Percentiles rank a stretch among this genome's conserved stretches.
phyloP scores from a whole-genome alignment of 1,140 invertebrate genomes.

The Druon quercuslanigerum region DNA sequence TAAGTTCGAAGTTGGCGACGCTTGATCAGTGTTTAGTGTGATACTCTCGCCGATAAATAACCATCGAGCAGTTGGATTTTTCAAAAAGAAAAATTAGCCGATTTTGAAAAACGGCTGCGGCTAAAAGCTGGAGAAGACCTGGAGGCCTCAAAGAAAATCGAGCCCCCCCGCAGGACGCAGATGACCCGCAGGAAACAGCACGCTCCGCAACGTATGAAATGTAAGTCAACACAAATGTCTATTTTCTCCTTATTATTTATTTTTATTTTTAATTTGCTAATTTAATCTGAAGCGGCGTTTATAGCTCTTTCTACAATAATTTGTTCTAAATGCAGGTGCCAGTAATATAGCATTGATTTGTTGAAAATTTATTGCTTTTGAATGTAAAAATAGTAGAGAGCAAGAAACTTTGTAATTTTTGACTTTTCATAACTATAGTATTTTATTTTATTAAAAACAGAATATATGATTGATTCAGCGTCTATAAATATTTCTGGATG shows the following conservation, averaged over 20 bases:
- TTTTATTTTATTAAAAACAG: no score
- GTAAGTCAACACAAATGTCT: slow-evolving; percentile 58
- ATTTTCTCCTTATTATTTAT: not conserved
- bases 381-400: no score
- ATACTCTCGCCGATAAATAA: slow-evolving; percentile 9
- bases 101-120: slow-evolving; percentile 11
- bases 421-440: no score
- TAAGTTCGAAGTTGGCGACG: slow-evolving; percentile 12
- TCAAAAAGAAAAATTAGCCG: not conserved
- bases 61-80: not conserved
- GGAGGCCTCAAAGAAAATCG: slow-evolving; percentile 60
- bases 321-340: no score
- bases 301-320: no score
- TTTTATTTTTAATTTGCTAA: not conserved
- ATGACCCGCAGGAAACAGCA: slow-evolving; percentile 75
- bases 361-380: no score
- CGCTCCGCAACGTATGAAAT: slow-evolving; percentile 75
- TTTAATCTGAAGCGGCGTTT: no score
- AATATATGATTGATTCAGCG: no score
- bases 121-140: slow-evolving; percentile 50
- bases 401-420: no score
- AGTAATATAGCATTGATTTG: no score
- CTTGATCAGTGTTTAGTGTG: slow-evolving; percentile 41
- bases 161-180: slow-evolving; percentile 65
- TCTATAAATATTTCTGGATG: no score